Conservation (phyloP, 2,888 invertebrate species). For the Leucophenga montana region DNA sequence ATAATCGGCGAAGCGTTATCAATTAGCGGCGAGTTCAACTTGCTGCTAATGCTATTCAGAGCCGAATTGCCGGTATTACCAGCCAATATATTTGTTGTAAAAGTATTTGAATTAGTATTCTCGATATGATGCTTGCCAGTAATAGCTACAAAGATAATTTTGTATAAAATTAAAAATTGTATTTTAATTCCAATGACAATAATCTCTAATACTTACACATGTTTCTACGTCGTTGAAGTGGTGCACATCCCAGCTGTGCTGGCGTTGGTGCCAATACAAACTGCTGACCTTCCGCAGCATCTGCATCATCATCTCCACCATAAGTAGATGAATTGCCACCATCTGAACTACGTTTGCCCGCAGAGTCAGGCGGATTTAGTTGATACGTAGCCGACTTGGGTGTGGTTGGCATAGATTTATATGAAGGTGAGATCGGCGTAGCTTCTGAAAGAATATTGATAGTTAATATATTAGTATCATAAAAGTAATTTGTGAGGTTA, state of each 20-base stretch:
- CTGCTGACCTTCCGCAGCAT: slow-evolving; percentile 67
- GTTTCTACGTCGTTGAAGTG: slow-evolving; percentile 89
- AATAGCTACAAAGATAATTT: slow-evolving; percentile 24
- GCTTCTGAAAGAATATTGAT: slow-evolving; percentile 42
- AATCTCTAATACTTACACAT: slow-evolving; percentile 76
- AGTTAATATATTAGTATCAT: neutral
- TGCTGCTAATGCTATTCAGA: slow-evolving; percentile 34
- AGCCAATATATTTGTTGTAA: slow-evolving; percentile 30
- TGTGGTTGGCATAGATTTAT: slow-evolving; percentile 71
- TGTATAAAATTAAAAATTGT: slow-evolving; percentile 54
- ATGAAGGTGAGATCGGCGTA: slow-evolving; percentile 68
- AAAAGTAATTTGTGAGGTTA: neutral
- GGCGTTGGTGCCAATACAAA: slow-evolving; percentile 94
- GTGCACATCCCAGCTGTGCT: slow-evolving; percentile 92
- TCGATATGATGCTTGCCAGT: slow-evolving; percentile 24
- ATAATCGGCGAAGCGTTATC: slow-evolving; percentile 70
- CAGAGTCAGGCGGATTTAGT: slow-evolving; percentile 56
- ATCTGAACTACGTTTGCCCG: slow-evolving; percentile 47
- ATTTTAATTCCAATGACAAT: slow-evolving; percentile 49
- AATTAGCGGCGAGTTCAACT: slow-evolving; percentile 49
- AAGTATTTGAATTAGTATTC: slow-evolving; percentile 7
- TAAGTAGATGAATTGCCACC: slow-evolving; percentile 39
- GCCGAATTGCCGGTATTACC: slow-evolving; percentile 36
- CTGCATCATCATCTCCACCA: slow-evolving; percentile 56
- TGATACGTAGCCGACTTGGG: slow-evolving; percentile 70